Evolutionary conservation across 2,888 invertebrate species (phyloP), one percentile per base, ranked within the genome.

Genomic region (Tricholauxania praeusta): DNA sequence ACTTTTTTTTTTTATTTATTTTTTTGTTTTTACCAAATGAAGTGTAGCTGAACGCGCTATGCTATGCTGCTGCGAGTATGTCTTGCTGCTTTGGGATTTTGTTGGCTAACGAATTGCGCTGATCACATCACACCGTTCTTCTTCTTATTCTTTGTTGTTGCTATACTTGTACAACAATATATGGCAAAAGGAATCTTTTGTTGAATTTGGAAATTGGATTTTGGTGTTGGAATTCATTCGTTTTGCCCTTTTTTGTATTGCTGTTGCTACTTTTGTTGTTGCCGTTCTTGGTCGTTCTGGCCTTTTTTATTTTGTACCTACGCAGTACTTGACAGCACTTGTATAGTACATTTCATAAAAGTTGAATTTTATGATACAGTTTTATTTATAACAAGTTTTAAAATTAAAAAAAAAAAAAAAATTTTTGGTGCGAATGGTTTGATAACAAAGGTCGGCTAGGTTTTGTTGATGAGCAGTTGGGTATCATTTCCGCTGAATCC

Each of bases 171-270:
- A 10, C 39, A 39, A 10, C 39, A 39, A 39, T 39, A 62, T 62
- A 69, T 62, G 69, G 69, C 69, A 69, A 32, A 39, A 17, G 69
- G 52, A 51, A 32, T 52, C 69, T 69, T 69, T 68, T 62, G 72
- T 72, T 72, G 62, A 72, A 72, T 72, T 72, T 60, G 66, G 65
- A 72, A 72, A 72, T 72, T 68, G 72, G 67, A 68, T 72, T 72
- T 72, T 53, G 72, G 67, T 72, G 66, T 72, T 64, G 63, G 71
- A 63, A 64, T 71, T 39, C 39, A 39, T 39, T 71, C 64, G 55
- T 71, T 63, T 53, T 71, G 63, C 71, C 55, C 71, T 71, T 71
- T 71, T 59, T 65, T 65, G 65, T 60, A 17, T 39, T 53, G 14
- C 15, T 32, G 7, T 52, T 60, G 52, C 10, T 63, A 0, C 28